A percentile compares a stretch with the other conserved stretches of the same genome.
These are phyloP conservation scores for Alviniconcha strummeri DNA, from an alignment of 2,888 invertebrate species.

Conservation along the genomic window DNA sequence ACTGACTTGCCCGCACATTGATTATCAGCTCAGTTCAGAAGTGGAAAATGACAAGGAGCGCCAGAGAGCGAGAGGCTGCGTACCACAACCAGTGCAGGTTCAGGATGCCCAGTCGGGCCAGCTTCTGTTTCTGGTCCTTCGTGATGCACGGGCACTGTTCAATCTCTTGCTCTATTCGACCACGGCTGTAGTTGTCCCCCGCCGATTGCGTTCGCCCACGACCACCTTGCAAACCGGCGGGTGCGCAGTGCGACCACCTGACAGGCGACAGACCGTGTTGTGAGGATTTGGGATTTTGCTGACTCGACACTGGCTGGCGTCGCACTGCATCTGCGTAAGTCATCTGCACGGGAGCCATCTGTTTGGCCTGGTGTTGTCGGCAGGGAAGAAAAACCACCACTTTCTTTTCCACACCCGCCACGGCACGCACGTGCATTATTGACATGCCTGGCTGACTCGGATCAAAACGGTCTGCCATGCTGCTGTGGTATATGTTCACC, in stretches of 20 bases:
- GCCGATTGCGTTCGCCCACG: too few species aligned
- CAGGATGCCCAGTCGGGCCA: neutral
- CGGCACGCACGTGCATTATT: constrained; percentile 9
- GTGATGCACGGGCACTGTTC: neutral
- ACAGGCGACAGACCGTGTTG: too few species aligned
- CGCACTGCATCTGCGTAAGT: constrained; percentile 1
- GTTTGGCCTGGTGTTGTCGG: neutral
- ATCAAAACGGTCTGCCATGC: neutral
- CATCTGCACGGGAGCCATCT: neutral
- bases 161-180: too few species aligned
- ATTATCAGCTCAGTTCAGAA: too few species aligned
- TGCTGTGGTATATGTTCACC: neutral
- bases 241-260: too few species aligned
- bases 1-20: too few species aligned
- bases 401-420: constrained; percentile 10
- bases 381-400: constrained; percentile 8
- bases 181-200: too few species aligned
- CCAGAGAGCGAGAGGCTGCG: neutral
- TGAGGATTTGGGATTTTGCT: too few species aligned
- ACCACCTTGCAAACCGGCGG: too few species aligned
- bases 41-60: constrained; percentile 15
- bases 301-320: neutral
- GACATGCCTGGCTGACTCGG: neutral
- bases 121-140: neutral
- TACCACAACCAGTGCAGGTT: constrained; percentile 31